These are phyloP conservation scores for Coelopa pilipes DNA, from an alignment of 2,888 invertebrate genomes.

Conservation along the genomic window DNA sequence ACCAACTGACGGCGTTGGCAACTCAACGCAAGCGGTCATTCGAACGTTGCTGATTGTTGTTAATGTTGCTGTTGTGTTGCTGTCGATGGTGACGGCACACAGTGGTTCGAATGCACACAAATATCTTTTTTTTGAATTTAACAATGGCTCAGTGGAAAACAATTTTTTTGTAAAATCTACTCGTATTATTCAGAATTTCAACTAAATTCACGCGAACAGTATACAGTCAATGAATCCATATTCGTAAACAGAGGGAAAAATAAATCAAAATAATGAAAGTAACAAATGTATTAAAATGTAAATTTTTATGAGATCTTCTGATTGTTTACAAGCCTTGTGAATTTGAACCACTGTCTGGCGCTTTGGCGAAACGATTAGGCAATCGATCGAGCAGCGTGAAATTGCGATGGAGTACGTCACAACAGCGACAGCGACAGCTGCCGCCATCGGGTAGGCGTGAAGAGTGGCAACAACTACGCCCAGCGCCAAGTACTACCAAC, in stretches of 20 bases:
- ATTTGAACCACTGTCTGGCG: not conserved
- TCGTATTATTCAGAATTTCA: no score
- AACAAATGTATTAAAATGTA: not conserved
- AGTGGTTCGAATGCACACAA: no score
- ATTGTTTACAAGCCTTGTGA: no score
- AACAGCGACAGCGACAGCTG: not conserved
- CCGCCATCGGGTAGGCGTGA: not conserved
- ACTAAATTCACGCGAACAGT: no score
- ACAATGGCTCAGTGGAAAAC: no score
- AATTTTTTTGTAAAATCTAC: no score
- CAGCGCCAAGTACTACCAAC: not conserved
- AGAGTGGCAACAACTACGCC: not conserved
- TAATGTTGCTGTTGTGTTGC: constrained; percentile 1
- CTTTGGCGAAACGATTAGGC: constrained; percentile 37
- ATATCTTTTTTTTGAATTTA: no score
- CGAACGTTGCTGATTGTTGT: not conserved
- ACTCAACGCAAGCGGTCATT: constrained; percentile 5
- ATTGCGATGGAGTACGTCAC: constrained; percentile 14
- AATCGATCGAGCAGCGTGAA: constrained; percentile 37
- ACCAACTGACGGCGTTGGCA: constrained; percentile 12
- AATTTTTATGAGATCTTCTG: no score
- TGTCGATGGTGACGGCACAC: constrained; percentile 11
- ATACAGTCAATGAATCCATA: no score
- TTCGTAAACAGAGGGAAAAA: not conserved
- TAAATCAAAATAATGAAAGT: not conserved